These are phyloP conservation scores for Arvicanthis niloticus DNA, from an alignment of 2,113 vertebrate species.

Conservation along the genomic window DNA sequence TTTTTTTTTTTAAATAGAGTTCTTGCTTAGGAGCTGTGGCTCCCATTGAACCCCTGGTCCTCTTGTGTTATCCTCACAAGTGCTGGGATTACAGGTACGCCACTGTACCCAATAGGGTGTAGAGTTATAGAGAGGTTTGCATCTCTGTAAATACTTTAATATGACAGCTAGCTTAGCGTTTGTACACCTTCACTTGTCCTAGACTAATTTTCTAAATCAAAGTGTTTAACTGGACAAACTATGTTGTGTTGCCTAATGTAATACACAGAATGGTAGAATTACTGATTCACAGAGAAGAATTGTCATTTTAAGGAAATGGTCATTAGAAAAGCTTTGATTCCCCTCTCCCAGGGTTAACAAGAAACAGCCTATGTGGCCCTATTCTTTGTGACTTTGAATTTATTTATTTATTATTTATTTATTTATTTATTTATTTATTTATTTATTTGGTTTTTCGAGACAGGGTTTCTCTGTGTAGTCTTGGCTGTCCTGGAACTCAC, in stretches of 20 bases:
- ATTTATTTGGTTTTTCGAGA: too few species aligned
- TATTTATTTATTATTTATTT: too few species aligned
- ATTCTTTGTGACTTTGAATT: background rate
- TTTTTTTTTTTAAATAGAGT: background rate
- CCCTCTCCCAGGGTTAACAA: background rate
- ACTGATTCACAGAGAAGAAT: background rate
- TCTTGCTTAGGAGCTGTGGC: background rate
- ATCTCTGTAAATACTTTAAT: background rate
- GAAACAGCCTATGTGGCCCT: background rate
- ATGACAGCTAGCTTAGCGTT: background rate
- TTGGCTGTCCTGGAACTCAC: too few species aligned
- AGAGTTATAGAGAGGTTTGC: background rate
- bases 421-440: too few species aligned
- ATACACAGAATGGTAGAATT: background rate
- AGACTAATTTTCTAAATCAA: background rate
- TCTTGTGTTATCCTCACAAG: background rate
- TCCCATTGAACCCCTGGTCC: background rate
- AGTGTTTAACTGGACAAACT: background rate
- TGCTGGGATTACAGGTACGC: background rate
- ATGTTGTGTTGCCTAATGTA: background rate
- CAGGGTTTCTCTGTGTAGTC: too few species aligned
- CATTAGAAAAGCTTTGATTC: background rate
- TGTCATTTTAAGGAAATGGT: background rate
- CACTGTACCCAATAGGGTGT: background rate
- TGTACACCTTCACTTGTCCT: background rate